phyloP scores from a whole-genome alignment of 2,888 invertebrate species.

The Laothoe populi region DNA sequence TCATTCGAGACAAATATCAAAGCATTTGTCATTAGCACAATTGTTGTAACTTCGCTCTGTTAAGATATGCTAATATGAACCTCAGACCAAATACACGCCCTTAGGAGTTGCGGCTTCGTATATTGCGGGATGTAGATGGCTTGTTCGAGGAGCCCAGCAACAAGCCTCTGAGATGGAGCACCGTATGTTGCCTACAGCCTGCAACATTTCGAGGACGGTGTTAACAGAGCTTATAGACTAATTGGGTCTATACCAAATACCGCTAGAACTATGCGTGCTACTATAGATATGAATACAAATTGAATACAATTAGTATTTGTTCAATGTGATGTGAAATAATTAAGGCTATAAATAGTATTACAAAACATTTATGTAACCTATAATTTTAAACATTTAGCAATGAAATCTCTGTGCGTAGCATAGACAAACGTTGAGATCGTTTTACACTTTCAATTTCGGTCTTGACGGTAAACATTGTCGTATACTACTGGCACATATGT shows the following conservation, averaged over 20 bases:
- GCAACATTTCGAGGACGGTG: not conserved
- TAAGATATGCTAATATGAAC: slow-evolving; percentile 65
- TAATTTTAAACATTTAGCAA: too few relatives aligned
- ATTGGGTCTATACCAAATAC: not conserved
- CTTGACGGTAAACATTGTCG: too few relatives aligned
- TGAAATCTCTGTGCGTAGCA: too few relatives aligned
- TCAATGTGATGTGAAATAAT: too few relatives aligned
- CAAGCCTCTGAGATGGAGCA: slow-evolving; percentile 1
- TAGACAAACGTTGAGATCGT: too few relatives aligned
- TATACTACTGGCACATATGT: too few relatives aligned
- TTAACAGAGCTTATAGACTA: not conserved
- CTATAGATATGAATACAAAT: not conserved
- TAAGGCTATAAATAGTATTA: too few relatives aligned
- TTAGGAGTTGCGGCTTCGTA: slow-evolving; percentile 50
- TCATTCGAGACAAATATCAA: slow-evolving; percentile 25
- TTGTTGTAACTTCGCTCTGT: slow-evolving; percentile 48
- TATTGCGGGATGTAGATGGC: slow-evolving; percentile 41
- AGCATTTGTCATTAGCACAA: slow-evolving; percentile 48
- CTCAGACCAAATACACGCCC: slow-evolving; percentile 55
- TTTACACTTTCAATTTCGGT: too few relatives aligned
- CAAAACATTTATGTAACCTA: too few relatives aligned
- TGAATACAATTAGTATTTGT: too few relatives aligned
- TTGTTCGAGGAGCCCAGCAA: slow-evolving; percentile 33
- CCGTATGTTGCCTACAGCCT: not conserved
- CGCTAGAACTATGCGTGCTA: too few relatives aligned